phyloP scores from a whole-genome alignment of 1,140 invertebrate genomes.

The Drosophila pallidifrons region DNA sequence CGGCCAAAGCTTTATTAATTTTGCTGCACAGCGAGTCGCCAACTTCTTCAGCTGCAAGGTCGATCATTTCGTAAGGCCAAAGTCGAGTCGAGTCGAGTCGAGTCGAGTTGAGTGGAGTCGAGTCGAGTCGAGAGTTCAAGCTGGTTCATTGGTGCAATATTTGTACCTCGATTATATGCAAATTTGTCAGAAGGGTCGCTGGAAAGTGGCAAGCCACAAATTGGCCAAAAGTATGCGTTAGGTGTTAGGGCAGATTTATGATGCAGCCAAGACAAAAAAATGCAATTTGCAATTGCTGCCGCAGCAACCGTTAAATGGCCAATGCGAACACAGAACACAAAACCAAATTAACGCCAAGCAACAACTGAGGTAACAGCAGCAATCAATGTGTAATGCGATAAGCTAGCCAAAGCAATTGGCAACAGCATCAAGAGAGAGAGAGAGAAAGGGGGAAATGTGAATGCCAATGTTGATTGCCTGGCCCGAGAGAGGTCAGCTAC shows the following conservation, averaged over 20 bases:
- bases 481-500: constrained; percentile 64
- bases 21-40: constrained; percentile 28
- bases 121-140: constrained; percentile 11
- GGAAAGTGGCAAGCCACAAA: constrained; percentile 43
- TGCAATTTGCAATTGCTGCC: constrained; percentile 77
- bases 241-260: constrained; percentile 68
- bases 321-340: constrained; percentile 59
- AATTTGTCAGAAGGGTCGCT: constrained; percentile 20
- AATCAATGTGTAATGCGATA: constrained; percentile 70
- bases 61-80: too few relatives aligned
- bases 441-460: constrained; percentile 16
- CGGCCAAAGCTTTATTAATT: constrained; percentile 71
- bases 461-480: constrained; percentile 37
- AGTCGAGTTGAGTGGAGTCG: too few relatives aligned
- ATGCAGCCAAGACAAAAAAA: constrained; percentile 36
- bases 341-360: constrained; percentile 77
- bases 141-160: constrained; percentile 16
- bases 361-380: constrained; percentile 50
- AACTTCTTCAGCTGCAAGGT: constrained; percentile 25
- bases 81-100: too few relatives aligned
- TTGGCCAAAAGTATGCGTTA: constrained; percentile 67
- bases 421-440: constrained; percentile 1
- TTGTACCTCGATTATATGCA: background rate
- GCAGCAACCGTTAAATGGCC: constrained; percentile 68
- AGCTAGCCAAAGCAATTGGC: constrained; percentile 60